These are phyloP conservation scores for Lagopus leucura DNA, from an alignment of 2,113 vertebrate genomes.

Conservation along the genomic window DNA sequence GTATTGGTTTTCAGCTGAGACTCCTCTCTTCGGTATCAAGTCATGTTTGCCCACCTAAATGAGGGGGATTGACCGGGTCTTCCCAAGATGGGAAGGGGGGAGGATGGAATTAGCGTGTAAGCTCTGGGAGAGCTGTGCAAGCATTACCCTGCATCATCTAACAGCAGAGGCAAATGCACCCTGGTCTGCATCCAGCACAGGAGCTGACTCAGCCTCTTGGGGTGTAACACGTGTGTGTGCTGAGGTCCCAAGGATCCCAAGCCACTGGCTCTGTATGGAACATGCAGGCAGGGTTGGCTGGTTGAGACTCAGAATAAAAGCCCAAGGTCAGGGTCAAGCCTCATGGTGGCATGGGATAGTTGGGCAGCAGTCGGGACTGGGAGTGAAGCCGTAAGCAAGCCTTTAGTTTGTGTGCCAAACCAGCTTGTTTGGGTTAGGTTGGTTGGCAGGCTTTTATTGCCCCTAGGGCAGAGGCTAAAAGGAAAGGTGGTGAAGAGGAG, in stretches of 20 bases:
- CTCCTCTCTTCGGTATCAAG: not conserved
- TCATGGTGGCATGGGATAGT: rapidly evolving
- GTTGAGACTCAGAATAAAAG: not conserved
- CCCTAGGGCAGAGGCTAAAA: too few species aligned
- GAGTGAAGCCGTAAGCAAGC: not conserved
- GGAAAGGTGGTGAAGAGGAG: not conserved
- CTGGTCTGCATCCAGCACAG: constrained; percentile 34
- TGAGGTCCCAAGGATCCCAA: not conserved
- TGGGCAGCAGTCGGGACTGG: not conserved
- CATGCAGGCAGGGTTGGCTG: not conserved
- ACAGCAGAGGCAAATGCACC: constrained; percentile 41
- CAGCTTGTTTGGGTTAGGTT: not conserved
- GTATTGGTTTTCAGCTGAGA: constrained; percentile 40
- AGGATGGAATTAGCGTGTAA: not conserved
- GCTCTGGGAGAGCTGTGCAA: not conserved
- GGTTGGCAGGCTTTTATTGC: rapidly evolving
- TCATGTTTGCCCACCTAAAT: constrained; percentile 48
- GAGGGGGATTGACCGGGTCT: constrained; percentile 39
- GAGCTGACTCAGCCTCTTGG: not conserved
- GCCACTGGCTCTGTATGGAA: rapidly evolving
- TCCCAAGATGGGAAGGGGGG: not conserved
- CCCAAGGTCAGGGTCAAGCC: not conserved
- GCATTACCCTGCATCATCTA: not conserved
- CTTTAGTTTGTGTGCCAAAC: not conserved
- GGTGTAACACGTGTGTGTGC: rapidly evolving